These are phyloP conservation scores for Rhagonycha fulva DNA, from an alignment of 2,888 invertebrate species.

Conservation along the genomic window DNA sequence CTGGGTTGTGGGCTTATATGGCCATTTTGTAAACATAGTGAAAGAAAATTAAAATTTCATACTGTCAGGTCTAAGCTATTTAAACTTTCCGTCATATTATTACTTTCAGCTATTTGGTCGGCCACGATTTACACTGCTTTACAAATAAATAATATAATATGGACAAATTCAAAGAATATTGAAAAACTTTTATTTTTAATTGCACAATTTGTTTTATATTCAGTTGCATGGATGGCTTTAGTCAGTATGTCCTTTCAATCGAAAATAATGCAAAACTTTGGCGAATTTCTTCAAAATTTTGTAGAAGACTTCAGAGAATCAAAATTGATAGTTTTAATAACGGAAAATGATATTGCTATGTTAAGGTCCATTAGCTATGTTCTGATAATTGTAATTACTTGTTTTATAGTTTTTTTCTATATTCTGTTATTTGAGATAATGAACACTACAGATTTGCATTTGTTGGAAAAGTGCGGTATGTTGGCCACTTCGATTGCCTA, in stretches of 20 bases:
- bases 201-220: neutral
- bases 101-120: neutral
- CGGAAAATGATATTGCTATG: neutral
- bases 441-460: neutral
- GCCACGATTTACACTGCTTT: too few relatives aligned
- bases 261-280: accelerated
- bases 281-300: neutral
- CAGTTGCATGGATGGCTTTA: accelerated
- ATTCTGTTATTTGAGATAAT: neutral
- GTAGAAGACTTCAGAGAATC: neutral
- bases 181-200: neutral
- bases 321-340: neutral
- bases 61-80: too few relatives aligned
- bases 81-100: too few relatives aligned
- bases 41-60: neutral
- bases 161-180: neutral
- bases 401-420: neutral
- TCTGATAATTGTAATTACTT: neutral
- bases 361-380: neutral
- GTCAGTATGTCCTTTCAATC: neutral
- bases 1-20: neutral
- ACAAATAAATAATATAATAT: neutral
- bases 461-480: neutral
- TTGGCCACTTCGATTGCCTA: neutral
- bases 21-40: neutral